Evolutionary conservation across 2,797 vertebrate genomes (phyloP), one percentile per base, ranked within the genome.

Genomic region (Enteromius afrohamiltoni): DNA sequence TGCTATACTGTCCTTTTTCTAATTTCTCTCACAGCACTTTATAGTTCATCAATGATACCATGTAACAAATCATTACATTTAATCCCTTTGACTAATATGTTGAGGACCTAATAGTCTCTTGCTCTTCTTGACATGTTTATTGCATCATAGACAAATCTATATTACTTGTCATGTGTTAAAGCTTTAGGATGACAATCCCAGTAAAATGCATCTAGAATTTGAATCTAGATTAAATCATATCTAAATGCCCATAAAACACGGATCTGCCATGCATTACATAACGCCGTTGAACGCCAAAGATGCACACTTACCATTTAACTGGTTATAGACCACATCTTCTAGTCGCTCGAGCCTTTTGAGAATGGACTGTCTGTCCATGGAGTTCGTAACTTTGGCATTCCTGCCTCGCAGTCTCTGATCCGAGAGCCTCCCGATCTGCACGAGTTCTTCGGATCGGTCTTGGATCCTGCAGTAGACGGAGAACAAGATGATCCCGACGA

Each of bases 401-500:
- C 96, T 94, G 93, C 95, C 94, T 93, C 97, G 94, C 86, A 94
- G 92, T 87, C 97, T 94, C 92, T 96, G 96, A 40, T 97, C 96
- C 6, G 96, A 93, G 79, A 95, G 91, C 86, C 96, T 94, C 87
- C 96, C 96, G 10, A 96, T 92, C 94, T 97, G 97, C 88, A 96
- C 95, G 87, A 97, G 94, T 92, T 97, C 96, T 87, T 96, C 96
- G 21, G 97, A 96, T 77, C 97, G 96, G 93, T 96, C 97, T 92
- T 97, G 97, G 90, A 99, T 96, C 93, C 98, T 95, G 95, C 98
- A 99, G 96, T 99, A 99, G 37, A 96, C 97, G 42, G 98, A 99
- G 94, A 99, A 99, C 88, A 99, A 93, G 90, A 99, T 96, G 92
- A 99, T 97, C 73, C 96, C 98, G 91, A 98, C 96, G 76, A 99